A percentile compares a stretch with the other conserved stretches of the same genome.
Evolutionary conservation across 2,113 vertebrate species (phyloP).

Genomic region (Riparia riparia): DNA sequence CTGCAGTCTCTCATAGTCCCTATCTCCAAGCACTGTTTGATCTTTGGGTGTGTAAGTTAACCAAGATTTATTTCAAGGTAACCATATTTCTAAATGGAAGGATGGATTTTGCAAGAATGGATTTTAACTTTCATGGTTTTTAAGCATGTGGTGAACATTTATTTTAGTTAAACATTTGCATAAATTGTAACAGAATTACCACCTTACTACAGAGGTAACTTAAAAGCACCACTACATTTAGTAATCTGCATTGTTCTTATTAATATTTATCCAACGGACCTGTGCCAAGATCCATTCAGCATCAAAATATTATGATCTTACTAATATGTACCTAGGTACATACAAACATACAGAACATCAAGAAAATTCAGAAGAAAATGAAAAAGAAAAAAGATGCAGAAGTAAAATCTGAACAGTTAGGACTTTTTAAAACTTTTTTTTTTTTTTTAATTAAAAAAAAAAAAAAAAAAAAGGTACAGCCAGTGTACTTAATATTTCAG

Average conservation of each 20-base stretch:
- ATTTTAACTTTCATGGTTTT: background rate
- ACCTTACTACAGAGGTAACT: background rate
- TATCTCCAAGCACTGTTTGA: background rate
- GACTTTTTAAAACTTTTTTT: background rate
- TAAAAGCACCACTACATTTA: background rate
- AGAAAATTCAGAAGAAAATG: background rate
- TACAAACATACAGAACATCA: background rate
- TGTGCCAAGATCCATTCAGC: background rate
- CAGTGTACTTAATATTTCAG: background rate
- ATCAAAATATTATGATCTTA: background rate
- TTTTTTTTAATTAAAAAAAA: background rate
- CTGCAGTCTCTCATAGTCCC: background rate
- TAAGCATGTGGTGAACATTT: fast-evolving
- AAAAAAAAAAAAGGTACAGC: fast-evolving
- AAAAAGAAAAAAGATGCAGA: background rate
- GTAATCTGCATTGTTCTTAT: background rate
- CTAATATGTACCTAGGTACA: background rate
- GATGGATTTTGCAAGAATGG: background rate
- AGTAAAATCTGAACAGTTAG: background rate
- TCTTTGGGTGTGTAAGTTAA: background rate
- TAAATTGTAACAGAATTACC: background rate
- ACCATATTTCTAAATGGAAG: background rate
- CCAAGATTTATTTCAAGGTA: background rate
- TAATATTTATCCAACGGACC: background rate
- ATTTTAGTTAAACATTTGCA: background rate